These are phyloP conservation scores for Probaryconus sp. DNA, from an alignment of 1,140 invertebrate genomes.

Conservation along the genomic window DNA sequence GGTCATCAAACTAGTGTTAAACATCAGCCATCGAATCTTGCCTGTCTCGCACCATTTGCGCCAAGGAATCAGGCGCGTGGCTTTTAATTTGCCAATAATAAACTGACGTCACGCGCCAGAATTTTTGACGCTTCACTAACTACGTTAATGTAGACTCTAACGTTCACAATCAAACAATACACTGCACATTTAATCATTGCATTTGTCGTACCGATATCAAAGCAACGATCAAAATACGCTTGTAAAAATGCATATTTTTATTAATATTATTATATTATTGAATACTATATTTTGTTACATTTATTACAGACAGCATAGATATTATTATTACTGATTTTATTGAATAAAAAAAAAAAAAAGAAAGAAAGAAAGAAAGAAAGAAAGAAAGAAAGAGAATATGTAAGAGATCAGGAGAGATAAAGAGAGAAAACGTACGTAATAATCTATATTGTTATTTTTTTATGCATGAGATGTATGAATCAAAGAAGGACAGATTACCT, in stretches of 20 bases:
- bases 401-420: slow-evolving; percentile 39
- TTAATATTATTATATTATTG: slow-evolving; percentile 62
- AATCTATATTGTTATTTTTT: slow-evolving; percentile 60
- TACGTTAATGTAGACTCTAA: slow-evolving; percentile 6
- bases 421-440: slow-evolving; percentile 48
- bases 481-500: slow-evolving; percentile 12
- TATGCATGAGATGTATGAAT: slow-evolving; percentile 40
- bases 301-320: slow-evolving; percentile 75
- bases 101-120: not conserved
- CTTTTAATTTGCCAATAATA: not conserved
- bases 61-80: not conserved
- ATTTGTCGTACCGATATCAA: slow-evolving; percentile 70
- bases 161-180: slow-evolving; percentile 23
- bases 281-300: slow-evolving; percentile 78
- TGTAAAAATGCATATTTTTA: slow-evolving; percentile 77
- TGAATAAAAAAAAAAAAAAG: no score
- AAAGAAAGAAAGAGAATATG: no score
- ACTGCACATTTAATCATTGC: slow-evolving; percentile 39
- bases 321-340: slow-evolving; percentile 77
- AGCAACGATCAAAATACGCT: slow-evolving; percentile 79
- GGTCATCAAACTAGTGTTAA: not conserved
- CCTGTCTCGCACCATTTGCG: slow-evolving; percentile 23
- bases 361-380: no score
- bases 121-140: not conserved
- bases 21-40: slow-evolving; percentile 55